Base-by-base conservation (phyloP, 2,113 vertebrate genomes). In the Isichthys henryi region DNA sequence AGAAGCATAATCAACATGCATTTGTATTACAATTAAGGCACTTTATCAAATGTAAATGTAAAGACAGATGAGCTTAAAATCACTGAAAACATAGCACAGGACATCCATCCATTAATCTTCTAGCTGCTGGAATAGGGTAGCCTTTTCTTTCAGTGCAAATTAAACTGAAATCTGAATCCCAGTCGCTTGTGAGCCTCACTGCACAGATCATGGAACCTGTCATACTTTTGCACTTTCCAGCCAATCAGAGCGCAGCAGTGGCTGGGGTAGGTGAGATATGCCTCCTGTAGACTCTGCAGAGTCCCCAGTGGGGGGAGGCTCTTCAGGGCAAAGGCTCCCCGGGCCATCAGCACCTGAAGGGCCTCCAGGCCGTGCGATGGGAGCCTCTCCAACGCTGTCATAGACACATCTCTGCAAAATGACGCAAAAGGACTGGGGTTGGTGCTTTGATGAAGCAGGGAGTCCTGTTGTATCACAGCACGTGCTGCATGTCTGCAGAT, bases 181-280 rank as follows among this genome's bases (percentile, higher is more conserved):
- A 80, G 35, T 19, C 39, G 31, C 13, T 13, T 80, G 15, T 80
- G 74, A 39, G 31, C 74, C 39, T 5, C 74, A 80, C 13, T 80
- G 74, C 74, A 7, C 74, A 19, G 35, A 1, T 2, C 19, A 84
- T 21, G 88, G 31, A 7, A 46, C 0, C 1, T 27, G 94, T 95
- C 35, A 96, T 92, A 98, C 97, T 96, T 95, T 90, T 95, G 93
- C 48, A 92, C 91, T 91, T 94, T 94, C 94, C 95, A 92, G 90
- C 94, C 96, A 91, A 92, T 94, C 91, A 98, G 96, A 45, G 96
- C 95, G 85, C 97, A 98, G 93, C 97, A 98, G 93, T 98, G 97
- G 90, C 97, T 98, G 90, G 97, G 97, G 88, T 97, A 98, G 0
- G 97, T 98, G 88, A 98, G 91, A 11, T 95, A 94, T 77, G 97